These are phyloP conservation scores for Teleopsis dalmanni DNA, from an alignment of 1,140 invertebrate genomes.

Conservation along the genomic window DNA sequence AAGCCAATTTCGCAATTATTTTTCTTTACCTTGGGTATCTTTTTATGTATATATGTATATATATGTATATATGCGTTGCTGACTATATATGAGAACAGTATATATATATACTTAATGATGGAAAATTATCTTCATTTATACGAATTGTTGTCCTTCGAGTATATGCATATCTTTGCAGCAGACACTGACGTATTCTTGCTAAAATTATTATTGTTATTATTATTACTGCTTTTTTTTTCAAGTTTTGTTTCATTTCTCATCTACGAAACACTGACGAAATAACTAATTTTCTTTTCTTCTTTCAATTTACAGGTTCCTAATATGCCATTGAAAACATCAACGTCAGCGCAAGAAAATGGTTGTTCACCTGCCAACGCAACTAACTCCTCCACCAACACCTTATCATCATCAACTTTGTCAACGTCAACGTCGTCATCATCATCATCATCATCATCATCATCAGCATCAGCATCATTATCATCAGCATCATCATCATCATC, in stretches of 20 bases:
- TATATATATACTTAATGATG: no score
- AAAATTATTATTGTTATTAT: not conserved
- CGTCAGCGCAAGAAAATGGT: conserved; percentile 8
- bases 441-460: conserved; percentile 32
- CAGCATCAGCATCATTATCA: conserved; percentile 32
- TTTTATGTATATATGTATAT: not conserved
- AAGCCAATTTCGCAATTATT: not conserved
- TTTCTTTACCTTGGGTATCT: not conserved
- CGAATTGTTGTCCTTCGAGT: no score
- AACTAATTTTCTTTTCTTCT: conserved; percentile 8
- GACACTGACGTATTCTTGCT: not conserved
- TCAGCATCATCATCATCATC: not conserved
- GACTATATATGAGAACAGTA: no score
- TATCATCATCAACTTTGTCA: conserved; percentile 26
- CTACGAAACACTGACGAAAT: not conserved
- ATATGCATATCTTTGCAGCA: no score
- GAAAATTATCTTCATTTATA: no score
- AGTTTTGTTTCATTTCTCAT: not conserved
- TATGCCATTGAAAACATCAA: conserved; percentile 29
- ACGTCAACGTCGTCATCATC: conserved; percentile 21
- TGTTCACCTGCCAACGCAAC: conserved; percentile 20
- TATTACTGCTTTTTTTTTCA: conserved; percentile 5
- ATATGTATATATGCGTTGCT: not conserved
- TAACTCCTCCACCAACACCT: conserved; percentile 41
- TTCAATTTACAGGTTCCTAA: conserved; percentile 38